Evolutionary conservation across 1,140 invertebrate species (phyloP), one percentile per base, ranked within the genome.

Genomic region (Nylanderia fulva): DNA sequence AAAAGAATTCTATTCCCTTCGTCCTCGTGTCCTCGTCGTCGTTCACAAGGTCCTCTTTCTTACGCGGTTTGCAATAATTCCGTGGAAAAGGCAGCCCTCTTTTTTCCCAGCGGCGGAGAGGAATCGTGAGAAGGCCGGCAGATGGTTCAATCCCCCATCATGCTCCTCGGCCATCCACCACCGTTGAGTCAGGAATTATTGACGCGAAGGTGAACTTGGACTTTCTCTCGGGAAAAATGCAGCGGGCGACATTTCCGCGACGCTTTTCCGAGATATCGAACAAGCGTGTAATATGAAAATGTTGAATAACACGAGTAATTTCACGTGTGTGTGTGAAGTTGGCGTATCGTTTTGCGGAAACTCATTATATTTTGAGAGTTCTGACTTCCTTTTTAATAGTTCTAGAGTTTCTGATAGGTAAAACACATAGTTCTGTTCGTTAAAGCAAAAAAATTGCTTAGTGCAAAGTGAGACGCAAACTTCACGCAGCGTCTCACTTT

Each of bases 81-180:
- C 39, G 61, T 48, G 45, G 29, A 76, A 63, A 84, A 76, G 58
- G 29, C 21, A 63, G 48, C 24, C 58, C 29, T 85, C 39, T 56
- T 27, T 54, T 80, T 69, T 69, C 76, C 63, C 66, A 68, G 36
- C 24, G 36, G 33, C 27, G 42, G n/a, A n/a, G 48, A 61, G 24
- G n/a, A 79, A 85, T 45, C 74, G 83, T 85, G 83, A 77, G 83
- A 85, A 85, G 61, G 21, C 39, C 45, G 74, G n/a, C 83, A 85
- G 83, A 85, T 85, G 83, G 83, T 66, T 85, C 48, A 24, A n/a
- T n/a, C n/a, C 36, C 42, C 29, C 48, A 29, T 60, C 54, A 66
- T 80, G n/a, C 48, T 82, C 52, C 36, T 72, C 66, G 58, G 64
- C 58, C 60, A 24, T 72, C 66, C 42, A 75, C 58, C 60, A 24